Evolutionary conservation across 2,113 vertebrate species (phyloP).

Genomic region (Myotis lucifugus): DNA sequence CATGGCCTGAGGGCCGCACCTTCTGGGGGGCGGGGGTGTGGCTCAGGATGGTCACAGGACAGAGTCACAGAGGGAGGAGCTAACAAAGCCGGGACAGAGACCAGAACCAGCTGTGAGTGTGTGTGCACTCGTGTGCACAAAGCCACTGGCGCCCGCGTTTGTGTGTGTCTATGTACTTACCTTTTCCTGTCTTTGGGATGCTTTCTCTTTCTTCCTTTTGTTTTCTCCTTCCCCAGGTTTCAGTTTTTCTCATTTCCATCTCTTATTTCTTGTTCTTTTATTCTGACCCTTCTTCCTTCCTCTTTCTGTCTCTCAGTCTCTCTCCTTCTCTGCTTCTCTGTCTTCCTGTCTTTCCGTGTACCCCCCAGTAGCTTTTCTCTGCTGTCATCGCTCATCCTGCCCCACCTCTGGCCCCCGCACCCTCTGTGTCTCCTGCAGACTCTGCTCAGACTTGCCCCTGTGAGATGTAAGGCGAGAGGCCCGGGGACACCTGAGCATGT

Average conservation of each 20-base stretch:
- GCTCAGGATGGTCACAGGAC: too few species aligned
- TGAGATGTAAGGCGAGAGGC: neutral
- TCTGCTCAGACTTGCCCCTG: neutral
- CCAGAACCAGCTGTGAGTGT: neutral
- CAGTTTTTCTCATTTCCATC: neutral
- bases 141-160: accelerated
- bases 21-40: neutral
- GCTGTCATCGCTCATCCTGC: too few species aligned
- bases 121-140: neutral
- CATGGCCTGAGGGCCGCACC: neutral
- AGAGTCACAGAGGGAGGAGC: too few species aligned
- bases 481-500: neutral
- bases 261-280: neutral
- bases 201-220: neutral
- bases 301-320: too few species aligned
- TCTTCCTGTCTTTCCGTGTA: too few species aligned
- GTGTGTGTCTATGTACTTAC: accelerated
- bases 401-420: neutral
- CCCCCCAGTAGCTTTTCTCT: too few species aligned
- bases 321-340: neutral
- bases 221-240: neutral
- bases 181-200: neutral
- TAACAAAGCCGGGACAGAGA: neutral
- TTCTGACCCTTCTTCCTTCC: neutral
- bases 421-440: neutral